Evolutionary conservation across 37 sponge, comb jelly and placozoan species (phyloP).

Genomic region (Tethya wilhelma): DNA sequence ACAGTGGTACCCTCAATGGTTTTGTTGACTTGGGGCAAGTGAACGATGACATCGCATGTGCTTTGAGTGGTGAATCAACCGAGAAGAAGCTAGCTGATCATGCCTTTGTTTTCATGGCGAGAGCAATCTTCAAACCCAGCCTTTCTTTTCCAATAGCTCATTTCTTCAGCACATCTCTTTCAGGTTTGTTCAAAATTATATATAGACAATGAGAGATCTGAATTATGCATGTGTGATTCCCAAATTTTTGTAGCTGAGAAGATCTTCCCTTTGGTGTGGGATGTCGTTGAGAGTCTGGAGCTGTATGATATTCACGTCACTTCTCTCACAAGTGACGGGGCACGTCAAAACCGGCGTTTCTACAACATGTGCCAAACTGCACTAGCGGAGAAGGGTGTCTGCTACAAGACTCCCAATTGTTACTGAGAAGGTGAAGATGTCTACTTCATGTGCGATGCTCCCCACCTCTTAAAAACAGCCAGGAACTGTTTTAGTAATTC

Average conservation of each 20-base stretch:
- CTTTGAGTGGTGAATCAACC: neutral
- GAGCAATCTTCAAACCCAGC: neutral
- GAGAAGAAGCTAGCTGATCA: neutral
- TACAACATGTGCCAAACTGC: neutral
- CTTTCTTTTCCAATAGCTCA: slow-evolving; percentile 20
- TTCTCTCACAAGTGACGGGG: slow-evolving; percentile 23
- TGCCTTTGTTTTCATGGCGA: neutral
- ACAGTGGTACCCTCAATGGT: neutral
- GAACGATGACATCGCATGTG: neutral
- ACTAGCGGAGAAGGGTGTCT: neutral
- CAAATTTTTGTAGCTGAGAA: too few species aligned
- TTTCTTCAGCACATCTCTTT: neutral
- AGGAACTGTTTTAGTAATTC: too few species aligned
- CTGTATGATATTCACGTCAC: slow-evolving; percentile 9
- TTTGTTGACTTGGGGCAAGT: slow-evolving; percentile 17
- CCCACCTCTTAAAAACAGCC: slow-evolving; percentile 2
- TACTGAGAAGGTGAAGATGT: neutral
- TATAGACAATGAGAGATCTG: too few species aligned
- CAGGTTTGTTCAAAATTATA: too few species aligned
- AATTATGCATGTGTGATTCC: too few species aligned
- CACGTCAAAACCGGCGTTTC: neutral
- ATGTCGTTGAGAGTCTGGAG: slow-evolving; percentile 8
- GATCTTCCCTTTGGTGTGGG: slow-evolving; percentile 16
- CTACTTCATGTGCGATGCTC: slow-evolving; percentile 17
- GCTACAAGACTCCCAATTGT: slow-evolving; percentile 6